Base-by-base conservation (phyloP, 1,140 invertebrate genomes). In the Amyelois transitella region DNA sequence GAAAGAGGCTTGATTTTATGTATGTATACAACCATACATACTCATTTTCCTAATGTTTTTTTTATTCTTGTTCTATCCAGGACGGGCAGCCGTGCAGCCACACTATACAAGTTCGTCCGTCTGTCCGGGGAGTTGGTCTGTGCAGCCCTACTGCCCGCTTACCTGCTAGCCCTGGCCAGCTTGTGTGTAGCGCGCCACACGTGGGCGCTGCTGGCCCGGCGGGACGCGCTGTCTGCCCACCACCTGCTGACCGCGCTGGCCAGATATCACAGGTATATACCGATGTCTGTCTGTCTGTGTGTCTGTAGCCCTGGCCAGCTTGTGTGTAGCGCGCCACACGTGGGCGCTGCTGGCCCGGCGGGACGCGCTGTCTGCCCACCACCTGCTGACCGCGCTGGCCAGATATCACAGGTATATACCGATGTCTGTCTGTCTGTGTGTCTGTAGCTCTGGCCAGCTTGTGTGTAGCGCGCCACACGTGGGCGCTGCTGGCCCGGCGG, bases 91-190 rank as follows among this genome's bases (percentile, higher is more conserved):
- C 88, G 92, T 22, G 91, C 95, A 70, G 93, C 96, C 14, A 93
- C 94, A 0, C 89, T 98, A 6, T 96, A 95, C 81, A 98, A 98
- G 89, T 98, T 98, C 84, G 92, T 98, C 2, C 91, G 96, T 4
- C 89, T 96, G 51, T 94, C 96, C 32, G 95, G 96, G 45, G 96
- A 97, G 78, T 89, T 96, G 75, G 85, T 98, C 24, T 94, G 95
- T n/a, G 91, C 95, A 10, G 92, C 94, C 1, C 83, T 98, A 21
- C 97, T 97, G 80, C 93, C 96, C 6, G 93, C 95, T 0, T 98
- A 98, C 84, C 88, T 98, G 44, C 93, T 93, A 58, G 96, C 98
- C 92, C 90, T 98, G 54, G 92, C 92, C 0, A 94, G 96, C 6
- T 88, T 99, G 19, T 93, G 95, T 0, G 93, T 92, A 57, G 95